These are phyloP conservation scores for Lethenteron reissneri DNA, from an alignment of 2,113 vertebrate genomes.

Conservation along the genomic window DNA sequence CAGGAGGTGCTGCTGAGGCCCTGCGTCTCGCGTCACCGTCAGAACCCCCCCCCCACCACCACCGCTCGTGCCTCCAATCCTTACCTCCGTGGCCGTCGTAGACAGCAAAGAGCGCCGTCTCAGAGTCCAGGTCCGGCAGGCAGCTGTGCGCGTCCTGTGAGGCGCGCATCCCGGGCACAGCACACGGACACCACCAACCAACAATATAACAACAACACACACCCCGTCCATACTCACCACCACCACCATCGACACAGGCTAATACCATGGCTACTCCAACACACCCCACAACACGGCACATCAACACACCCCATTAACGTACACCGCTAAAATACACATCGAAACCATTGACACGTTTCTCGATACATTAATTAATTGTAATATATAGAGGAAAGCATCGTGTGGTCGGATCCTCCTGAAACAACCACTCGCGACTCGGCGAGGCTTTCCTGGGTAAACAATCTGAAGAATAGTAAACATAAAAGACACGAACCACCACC, in stretches of 20 bases:
- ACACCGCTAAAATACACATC: too few relatives aligned
- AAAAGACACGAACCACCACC: too few relatives aligned
- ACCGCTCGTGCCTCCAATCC: neutral
- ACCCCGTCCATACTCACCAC: neutral
- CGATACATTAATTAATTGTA: too few relatives aligned
- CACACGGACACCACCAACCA: neutral
- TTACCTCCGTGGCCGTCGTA: constrained; percentile 97
- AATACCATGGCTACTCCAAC: neutral
- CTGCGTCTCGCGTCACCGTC: rapidly evolving
- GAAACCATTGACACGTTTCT: too few relatives aligned
- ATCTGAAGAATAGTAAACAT: too few relatives aligned
- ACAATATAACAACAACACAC: neutral
- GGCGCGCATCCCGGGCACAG: constrained; percentile 1
- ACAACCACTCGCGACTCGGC: too few relatives aligned
- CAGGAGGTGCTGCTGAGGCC: neutral
- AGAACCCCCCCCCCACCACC: neutral
- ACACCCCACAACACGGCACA: neutral
- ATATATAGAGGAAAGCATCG: too few relatives aligned
- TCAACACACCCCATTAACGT: too few relatives aligned
- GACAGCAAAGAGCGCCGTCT: constrained; percentile 90
- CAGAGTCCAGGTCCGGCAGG: constrained; percentile 68
- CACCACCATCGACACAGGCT: neutral
- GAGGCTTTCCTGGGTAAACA: too few relatives aligned
- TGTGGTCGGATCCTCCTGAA: too few relatives aligned
- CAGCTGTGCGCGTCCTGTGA: constrained; percentile 94